Conservation (phyloP, 1,140 invertebrate species). For the Prorops nasuta region DNA sequence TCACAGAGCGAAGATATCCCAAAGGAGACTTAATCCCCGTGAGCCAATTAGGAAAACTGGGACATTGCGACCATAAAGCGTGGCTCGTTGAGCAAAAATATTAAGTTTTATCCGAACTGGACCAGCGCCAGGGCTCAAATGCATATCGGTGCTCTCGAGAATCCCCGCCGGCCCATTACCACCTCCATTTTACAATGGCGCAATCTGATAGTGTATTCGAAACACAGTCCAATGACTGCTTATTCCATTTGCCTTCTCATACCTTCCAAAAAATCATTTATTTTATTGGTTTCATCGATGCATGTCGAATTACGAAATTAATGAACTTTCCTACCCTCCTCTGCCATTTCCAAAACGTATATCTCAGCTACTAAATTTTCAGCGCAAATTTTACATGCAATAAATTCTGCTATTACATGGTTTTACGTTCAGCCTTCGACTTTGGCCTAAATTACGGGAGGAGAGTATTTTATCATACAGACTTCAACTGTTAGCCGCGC, state of each 20-base stretch:
- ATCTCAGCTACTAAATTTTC: no score
- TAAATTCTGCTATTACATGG: no score
- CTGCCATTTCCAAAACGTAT: no score
- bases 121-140: slow-evolving; percentile 38
- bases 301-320: no score
- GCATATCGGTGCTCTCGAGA: slow-evolving; percentile 28
- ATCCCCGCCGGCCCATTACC: slow-evolving; percentile 15
- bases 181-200: slow-evolving; percentile 20
- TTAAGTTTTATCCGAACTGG: slow-evolving; percentile 46
- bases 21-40: slow-evolving; percentile 7
- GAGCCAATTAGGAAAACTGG: slow-evolving; percentile 44
- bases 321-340: no score
- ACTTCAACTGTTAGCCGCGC: no score
- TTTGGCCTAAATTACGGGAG: no score
- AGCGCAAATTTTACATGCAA: no score
- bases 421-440: no score
- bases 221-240: slow-evolving; percentile 9
- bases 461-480: no score
- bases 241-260: slow-evolving; percentile 3
- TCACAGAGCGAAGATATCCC: not conserved
- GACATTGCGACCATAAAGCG: slow-evolving; percentile 36
- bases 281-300: no score
- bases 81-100: slow-evolving; percentile 46
- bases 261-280: no score
- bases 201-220: slow-evolving; percentile 5